Evolutionary conservation across 2,888 invertebrate species (phyloP), one percentile per base, ranked within the genome.

Genomic region (Linnaemya vulpina): DNA sequence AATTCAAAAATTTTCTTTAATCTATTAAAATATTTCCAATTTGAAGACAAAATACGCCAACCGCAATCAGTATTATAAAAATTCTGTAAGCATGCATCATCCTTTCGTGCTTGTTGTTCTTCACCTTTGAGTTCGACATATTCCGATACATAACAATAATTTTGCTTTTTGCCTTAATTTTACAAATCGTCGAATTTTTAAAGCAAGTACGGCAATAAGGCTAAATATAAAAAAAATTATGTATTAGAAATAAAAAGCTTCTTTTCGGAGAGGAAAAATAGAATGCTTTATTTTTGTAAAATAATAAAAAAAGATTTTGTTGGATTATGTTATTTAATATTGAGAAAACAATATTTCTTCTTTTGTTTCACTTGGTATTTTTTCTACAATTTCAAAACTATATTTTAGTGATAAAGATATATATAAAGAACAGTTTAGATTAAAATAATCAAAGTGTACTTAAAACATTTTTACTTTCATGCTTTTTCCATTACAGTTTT

Each of bases 241-340:
- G 3, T 9, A 49, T 17, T 49, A n/a, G 10, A 22, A 62, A 67
- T 46, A 17, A 55, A 76, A 67, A 67, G 58, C 15, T 13, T 3
- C 17, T 25, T 65, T 83, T 80, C 78, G 60, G 86, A 83, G 55
- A 86, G 80, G 82, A 86, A 86, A 83, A 84, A 77, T 80, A 80
- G 78, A 81, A 78, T 60, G 74, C 78, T 85, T 84, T 82, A 82
- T 85, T 85, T 81, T 82, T 53, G 55, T 77, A 81, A 74, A 74
- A 84, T 84, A 86, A 83, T 81, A 87, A 77, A 79, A 30, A 87
- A 87, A 83, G 63, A 43, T 67, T 30, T 73, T 53, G 53, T 46
- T 30, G 74, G 70, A 40, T n/a, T 65, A 65, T 65, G 22, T 5
- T n/a, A n/a, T n/a, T n/a, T 30, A 70, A 67, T 76, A 71, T 76